phyloP scores from a whole-genome alignment of 2,888 invertebrate species.

The Dimorphilus gyrociliatus region DNA sequence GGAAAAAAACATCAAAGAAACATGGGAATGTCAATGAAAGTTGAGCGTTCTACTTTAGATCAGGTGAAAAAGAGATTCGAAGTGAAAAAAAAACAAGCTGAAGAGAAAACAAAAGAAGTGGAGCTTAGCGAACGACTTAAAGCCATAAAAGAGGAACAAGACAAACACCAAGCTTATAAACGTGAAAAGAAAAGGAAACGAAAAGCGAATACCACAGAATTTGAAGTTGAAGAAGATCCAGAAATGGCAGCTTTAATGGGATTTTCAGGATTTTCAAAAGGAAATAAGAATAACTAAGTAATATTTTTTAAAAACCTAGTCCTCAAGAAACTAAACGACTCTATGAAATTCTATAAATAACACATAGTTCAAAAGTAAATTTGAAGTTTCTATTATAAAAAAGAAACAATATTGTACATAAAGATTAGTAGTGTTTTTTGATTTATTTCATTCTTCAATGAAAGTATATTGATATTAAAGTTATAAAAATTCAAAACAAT shows the following conservation, averaged over 20 bases:
- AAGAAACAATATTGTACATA: no score
- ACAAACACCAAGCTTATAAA: conserved; percentile 70
- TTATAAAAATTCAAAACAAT: no score
- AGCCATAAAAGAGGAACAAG: conserved; percentile 90
- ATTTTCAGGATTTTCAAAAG: conserved; percentile 36
- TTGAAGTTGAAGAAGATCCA: conserved; percentile 17
- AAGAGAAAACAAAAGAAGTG: conserved; percentile 88
- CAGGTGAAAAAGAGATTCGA: conserved; percentile 85
- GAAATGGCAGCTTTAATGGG: conserved; percentile 37
- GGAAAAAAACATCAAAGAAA: conserved; percentile 98
- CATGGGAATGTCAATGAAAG: conserved; percentile 56
- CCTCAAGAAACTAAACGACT: no score
- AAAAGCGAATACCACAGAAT: conserved; percentile 38
- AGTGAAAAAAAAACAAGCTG: conserved; percentile 74
- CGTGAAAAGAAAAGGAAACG: conserved; percentile 55
- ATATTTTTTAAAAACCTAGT: no score
- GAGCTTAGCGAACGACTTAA: conserved; percentile 74
- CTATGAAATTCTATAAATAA: no score
- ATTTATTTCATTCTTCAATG: no score
- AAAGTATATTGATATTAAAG: no score
- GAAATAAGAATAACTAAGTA: no score
- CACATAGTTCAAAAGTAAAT: no score
- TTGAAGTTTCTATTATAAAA: no score
- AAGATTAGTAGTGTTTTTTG: no score
- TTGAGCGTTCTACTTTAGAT: conserved; percentile 14